These are phyloP conservation scores for Lagopus leucura DNA, from an alignment of 2,113 vertebrate species.

Conservation along the genomic window DNA sequence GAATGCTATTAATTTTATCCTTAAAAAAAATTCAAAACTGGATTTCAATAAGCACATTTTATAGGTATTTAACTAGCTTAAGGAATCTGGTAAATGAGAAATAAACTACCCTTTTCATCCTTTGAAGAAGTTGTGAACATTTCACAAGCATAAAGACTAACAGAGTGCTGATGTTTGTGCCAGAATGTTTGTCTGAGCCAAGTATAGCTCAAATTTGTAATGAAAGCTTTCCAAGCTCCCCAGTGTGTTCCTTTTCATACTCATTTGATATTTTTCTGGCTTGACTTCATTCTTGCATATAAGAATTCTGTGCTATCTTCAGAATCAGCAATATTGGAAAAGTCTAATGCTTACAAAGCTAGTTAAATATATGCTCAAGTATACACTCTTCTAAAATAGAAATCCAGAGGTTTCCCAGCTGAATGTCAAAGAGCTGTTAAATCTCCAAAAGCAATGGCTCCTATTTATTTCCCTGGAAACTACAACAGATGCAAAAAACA, in stretches of 20 bases:
- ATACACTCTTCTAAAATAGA: neutral
- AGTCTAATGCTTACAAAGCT: neutral
- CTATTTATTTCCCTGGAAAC: no score
- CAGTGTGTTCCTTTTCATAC: neutral
- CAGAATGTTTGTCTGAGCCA: slow-evolving; percentile 44
- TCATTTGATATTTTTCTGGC: neutral
- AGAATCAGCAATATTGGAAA: neutral
- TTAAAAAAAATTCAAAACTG: slow-evolving; percentile 4
- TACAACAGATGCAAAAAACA: no score
- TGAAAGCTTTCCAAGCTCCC: slow-evolving; percentile 29
- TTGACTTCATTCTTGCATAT: neutral
- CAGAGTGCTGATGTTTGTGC: neutral
- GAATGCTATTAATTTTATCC: neutral
- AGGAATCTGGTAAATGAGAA: slow-evolving; percentile 33
- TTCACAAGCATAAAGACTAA: slow-evolving; percentile 13
- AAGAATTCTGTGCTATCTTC: neutral
- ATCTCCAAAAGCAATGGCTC: neutral
- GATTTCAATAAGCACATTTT: neutral
- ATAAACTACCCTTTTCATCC: neutral
- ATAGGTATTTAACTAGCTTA: slow-evolving; percentile 35
- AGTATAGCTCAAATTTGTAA: neutral
- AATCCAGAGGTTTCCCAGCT: neutral
- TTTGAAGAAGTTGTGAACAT: neutral
- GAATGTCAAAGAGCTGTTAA: neutral
- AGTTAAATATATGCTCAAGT: neutral